Base-by-base conservation (phyloP, 2,888 invertebrate species). In the Plagodis dolabraria region DNA sequence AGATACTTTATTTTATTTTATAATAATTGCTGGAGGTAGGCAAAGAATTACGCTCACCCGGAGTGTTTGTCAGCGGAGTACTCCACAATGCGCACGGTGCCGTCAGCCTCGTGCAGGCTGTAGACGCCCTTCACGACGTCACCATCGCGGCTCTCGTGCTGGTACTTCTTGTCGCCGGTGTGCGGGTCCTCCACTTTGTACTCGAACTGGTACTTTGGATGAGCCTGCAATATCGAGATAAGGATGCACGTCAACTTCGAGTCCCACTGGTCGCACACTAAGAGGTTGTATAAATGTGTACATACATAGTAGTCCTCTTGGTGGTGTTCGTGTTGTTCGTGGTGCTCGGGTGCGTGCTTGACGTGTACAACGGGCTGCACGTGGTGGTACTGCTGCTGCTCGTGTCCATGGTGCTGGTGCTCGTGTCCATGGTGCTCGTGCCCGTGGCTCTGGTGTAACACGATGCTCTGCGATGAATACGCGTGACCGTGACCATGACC, bases 181-280 rank as follows among this genome's bases (percentile, higher is more conserved):
- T n/a, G n/a, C n/a, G n/a, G n/a, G n/a, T n/a, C 93, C 63, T 85
- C 82, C 5, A 89, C 90, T 36, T 89, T 83, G 73, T 92, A 92
- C 66, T 87, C 84, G 74, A 87, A 91, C 74, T 87, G 83, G 75
- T 92, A 91, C 75, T 89, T 89, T 33, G 66, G 66, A 33, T 64
- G 57, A 11, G 66, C 59, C 64, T 67, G 53, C 46, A 59, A 50
- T 42, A 59, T 5, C 7, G 47, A 11, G 11, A 53, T n/a, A n/a
- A n/a, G n/a, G n/a, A 38, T 6, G 42, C 12, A 48, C 6, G 35
- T 53, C 12, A 58, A 22, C 40, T 34, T 51, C 92, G 84, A 35
- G 89, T 76, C 83, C 84, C 48, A n/a, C n/a, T n/a, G n/a, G n/a
- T n/a, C n/a, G 4, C 12, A 7, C 43, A 43, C 43, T n/a, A 6